These are phyloP conservation scores for Podarcis cretensis DNA, from an alignment of 2,113 vertebrate genomes.

Conservation along the genomic window DNA sequence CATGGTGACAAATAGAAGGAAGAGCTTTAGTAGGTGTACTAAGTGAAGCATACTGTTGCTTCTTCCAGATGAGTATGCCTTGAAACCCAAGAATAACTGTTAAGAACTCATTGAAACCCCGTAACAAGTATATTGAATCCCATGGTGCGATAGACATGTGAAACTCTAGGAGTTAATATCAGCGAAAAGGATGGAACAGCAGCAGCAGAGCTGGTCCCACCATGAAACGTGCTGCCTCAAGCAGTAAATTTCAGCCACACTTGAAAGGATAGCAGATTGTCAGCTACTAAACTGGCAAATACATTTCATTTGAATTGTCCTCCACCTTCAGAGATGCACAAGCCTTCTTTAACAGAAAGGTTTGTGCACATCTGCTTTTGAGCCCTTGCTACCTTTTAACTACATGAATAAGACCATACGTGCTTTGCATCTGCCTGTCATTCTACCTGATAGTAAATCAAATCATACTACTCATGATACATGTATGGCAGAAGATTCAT, in stretches of 20 bases:
- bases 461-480: background rate
- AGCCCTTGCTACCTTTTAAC: constrained; percentile 31
- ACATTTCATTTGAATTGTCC: background rate
- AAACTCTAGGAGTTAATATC: constrained; percentile 11
- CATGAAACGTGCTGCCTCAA: background rate
- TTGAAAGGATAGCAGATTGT: background rate
- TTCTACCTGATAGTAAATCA: background rate
- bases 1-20: background rate
- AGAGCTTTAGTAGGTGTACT: background rate
- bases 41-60: background rate
- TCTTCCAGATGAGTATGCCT: background rate
- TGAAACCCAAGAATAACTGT: background rate
- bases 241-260: background rate
- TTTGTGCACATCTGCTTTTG: constrained; percentile 29
- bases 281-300: background rate
- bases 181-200: background rate
- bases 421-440: background rate
- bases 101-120: background rate
- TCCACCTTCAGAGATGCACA: background rate
- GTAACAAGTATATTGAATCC: background rate
- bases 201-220: background rate
- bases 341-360: background rate
- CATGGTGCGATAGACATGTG: background rate
- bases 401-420: constrained; percentile 54
- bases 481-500: background rate